A percentile compares a stretch with the other conserved stretches of the same genome.
Conservation (phyloP, 1,140 invertebrate species). For the Archivesica marissinica region DNA sequence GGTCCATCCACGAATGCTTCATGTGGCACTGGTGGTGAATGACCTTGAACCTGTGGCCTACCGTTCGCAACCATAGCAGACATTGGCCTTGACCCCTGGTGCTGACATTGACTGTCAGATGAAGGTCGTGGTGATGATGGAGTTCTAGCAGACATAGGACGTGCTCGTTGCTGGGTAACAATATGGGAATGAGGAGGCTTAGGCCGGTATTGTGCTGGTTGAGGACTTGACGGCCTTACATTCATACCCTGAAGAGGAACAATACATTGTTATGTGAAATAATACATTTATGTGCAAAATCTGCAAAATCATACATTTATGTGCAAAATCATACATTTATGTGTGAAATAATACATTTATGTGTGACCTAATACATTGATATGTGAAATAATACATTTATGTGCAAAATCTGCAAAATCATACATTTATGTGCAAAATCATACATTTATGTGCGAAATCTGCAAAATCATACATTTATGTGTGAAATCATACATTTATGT, state of each 20-base stretch:
- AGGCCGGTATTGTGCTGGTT: constrained; percentile 15
- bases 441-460: too few relatives aligned
- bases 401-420: neutral
- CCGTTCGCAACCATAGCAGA: constrained; percentile 22
- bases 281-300: neutral
- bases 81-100: constrained; percentile 42
- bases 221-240: constrained; percentile 29
- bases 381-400: neutral
- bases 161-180: constrained; percentile 43
- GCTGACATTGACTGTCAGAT: constrained; percentile 45
- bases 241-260: constrained; percentile 44
- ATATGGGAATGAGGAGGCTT: constrained; percentile 21
- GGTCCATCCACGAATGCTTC: neutral
- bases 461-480: too few relatives aligned
- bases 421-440: neutral
- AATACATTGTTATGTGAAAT: neutral
- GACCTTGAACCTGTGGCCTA: neutral
- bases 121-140: constrained; percentile 58
- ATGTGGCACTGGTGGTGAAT: neutral
- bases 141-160: constrained; percentile 50
- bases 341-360: neutral
- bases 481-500: too few relatives aligned
- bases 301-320: neutral
- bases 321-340: neutral
- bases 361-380: neutral